Evolutionary conservation across 2,888 invertebrate species (phyloP), one percentile per base, ranked within the genome.

Genomic region (Chesias legatella): DNA sequence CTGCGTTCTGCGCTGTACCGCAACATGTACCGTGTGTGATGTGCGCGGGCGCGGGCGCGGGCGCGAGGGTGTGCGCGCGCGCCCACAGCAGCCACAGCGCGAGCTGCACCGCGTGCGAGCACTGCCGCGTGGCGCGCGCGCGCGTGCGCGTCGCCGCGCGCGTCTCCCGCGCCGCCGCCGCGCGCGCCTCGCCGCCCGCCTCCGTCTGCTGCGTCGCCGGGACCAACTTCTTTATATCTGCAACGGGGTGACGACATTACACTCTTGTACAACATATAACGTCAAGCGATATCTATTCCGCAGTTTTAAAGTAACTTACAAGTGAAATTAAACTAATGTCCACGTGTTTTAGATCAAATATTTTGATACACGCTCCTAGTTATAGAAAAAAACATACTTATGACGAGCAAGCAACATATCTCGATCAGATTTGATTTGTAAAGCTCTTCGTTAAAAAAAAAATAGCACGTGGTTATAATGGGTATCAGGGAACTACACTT

Each of bases 71-170:
- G n/a, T 94, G 92, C 33, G 94, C 76, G 76, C 94, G 94, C 34
- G 92, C 90, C 95, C 95, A 95, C 48, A 95, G 84, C 46, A 95
- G 88, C 64, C 94, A 93, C 35, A 94, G 78, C 57, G 92, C 91
- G 55, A 92, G 91, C 66, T 94, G 93, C 10, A 93, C 90, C 39
- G 94, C 92, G 63, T 91, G 91, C 33, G 90, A 84, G 63, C 91
- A 90, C 63, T 91, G 88, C 57, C 89, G 90, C 56, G 92, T 83
- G 68, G 92, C 91, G 41, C 82, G 84, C 79, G 67, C 46, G 44
- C 40, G 50, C 44, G 83, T 68, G 92, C 91, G 41, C 82, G 84
- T 46, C 89, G 89, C 0, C 79, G 67, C 46, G 44, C 40, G 50
- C 44, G 54, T n/a, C n/a, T n/a, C n/a, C n/a, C n/a, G n/a, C n/a